Percentiles rank a stretch among this genome's conserved stretches.
Conservation (phyloP, 2,888 invertebrate species). For the Agriopis leucophaearia region DNA sequence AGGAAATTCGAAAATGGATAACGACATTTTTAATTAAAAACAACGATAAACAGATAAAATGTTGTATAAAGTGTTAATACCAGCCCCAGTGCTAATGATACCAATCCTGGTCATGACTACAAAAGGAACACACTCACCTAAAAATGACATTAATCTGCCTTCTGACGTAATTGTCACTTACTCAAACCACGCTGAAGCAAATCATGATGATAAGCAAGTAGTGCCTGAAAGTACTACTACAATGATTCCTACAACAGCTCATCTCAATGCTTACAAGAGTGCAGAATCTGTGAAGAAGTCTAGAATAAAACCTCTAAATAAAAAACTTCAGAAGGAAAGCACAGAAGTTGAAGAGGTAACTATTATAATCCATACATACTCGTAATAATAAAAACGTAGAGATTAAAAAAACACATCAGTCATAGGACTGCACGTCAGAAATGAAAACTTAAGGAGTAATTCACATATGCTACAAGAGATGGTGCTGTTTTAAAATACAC, state of each 20-base stretch:
- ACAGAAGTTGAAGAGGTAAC: neutral
- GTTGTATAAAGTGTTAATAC: slow-evolving; percentile 31
- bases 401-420: no score
- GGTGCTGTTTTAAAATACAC: no score
- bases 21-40: neutral
- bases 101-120: slow-evolving; percentile 40
- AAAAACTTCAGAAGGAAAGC: neutral
- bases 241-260: neutral
- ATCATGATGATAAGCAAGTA: neutral
- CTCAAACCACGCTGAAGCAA: slow-evolving; percentile 59
- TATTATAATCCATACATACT: no score
- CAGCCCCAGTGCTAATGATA: slow-evolving; percentile 40
- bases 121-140: slow-evolving; percentile 27
- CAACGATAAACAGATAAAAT: slow-evolving; percentile 21
- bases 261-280: neutral
- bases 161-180: slow-evolving; percentile 60
- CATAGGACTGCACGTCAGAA: no score
- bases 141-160: slow-evolving; percentile 34
- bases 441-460: no score
- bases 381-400: no score
- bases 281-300: neutral
- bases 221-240: slow-evolving; percentile 10
- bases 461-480: no score
- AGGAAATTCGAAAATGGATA: neutral
- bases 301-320: neutral